phyloP scores from a whole-genome alignment of 2,888 invertebrate genomes.

The Iphiclides podalirius region DNA sequence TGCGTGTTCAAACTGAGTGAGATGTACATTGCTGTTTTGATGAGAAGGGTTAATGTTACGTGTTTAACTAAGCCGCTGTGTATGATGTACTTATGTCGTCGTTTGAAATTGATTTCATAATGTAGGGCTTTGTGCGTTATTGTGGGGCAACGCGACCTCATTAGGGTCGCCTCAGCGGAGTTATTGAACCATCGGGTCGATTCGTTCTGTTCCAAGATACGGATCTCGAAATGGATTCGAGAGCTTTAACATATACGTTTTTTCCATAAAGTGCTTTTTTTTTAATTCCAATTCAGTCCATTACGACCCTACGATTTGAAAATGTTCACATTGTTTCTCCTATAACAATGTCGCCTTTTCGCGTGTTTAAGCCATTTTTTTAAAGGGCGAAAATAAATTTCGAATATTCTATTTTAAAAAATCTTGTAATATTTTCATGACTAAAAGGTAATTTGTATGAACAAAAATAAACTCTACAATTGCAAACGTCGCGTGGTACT shows the following conservation, averaged over 20 bases:
- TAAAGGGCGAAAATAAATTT: no score
- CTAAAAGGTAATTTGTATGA: no score
- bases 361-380: no score
- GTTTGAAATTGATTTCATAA: slow-evolving; percentile 12
- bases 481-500: no score
- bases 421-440: no score
- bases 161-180: slow-evolving; percentile 51
- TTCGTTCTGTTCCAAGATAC: slow-evolving; percentile 55
- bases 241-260: slow-evolving; percentile 25
- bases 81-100: background rate
- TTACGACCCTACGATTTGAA: background rate
- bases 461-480: no score
- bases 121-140: slow-evolving; percentile 56
- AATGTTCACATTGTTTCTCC: background rate
- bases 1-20: no score
- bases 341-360: background rate
- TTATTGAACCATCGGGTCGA: slow-evolving; percentile 58
- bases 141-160: slow-evolving; percentile 48
- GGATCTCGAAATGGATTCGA: slow-evolving; percentile 40
- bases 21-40: slow-evolving; percentile 9
- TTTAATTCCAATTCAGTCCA: background rate
- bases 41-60: background rate
- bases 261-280: background rate
- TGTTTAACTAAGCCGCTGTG: slow-evolving; percentile 6
- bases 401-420: no score